Conservation (phyloP, 2,797 vertebrate genomes). For the Valencia hispanica region DNA sequence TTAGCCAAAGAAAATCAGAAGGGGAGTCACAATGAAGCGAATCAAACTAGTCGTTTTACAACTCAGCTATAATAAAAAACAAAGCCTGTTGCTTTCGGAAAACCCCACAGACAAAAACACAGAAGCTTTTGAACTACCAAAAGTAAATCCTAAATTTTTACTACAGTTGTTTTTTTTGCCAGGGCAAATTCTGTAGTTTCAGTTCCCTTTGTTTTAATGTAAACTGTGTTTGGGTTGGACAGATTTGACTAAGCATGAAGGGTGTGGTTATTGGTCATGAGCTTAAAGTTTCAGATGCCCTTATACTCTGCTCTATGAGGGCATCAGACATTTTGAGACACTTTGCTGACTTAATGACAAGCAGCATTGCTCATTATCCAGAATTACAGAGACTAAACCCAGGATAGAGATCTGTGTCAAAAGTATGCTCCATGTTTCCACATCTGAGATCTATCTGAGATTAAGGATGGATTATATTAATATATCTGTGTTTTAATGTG, state of each 20-base stretch:
- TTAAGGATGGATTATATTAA: not conserved
- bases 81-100: not conserved
- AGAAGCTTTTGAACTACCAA: not conserved
- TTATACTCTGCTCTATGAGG: not conserved
- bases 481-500: not conserved
- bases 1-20: constrained; percentile 19
- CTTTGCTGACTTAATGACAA: not conserved
- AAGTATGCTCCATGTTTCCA: not conserved
- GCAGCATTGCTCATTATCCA: not conserved
- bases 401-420: not conserved
- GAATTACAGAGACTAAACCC: not conserved
- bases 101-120: not conserved
- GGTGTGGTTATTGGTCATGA: not conserved
- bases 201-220: not conserved
- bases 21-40: not conserved
- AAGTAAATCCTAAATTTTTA: not conserved
- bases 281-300: constrained; percentile 9
- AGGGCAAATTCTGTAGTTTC: not conserved
- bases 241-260: constrained; percentile 36
- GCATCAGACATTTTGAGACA: not conserved
- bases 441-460: not conserved
- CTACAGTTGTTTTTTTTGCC: not conserved
- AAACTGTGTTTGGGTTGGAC: not conserved
- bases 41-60: constrained; percentile 7
- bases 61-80: not conserved